Evolutionary conservation across 2,888 invertebrate species (phyloP), one percentile per base, ranked within the genome.

Genomic region (Macrophya alboannulata): DNA sequence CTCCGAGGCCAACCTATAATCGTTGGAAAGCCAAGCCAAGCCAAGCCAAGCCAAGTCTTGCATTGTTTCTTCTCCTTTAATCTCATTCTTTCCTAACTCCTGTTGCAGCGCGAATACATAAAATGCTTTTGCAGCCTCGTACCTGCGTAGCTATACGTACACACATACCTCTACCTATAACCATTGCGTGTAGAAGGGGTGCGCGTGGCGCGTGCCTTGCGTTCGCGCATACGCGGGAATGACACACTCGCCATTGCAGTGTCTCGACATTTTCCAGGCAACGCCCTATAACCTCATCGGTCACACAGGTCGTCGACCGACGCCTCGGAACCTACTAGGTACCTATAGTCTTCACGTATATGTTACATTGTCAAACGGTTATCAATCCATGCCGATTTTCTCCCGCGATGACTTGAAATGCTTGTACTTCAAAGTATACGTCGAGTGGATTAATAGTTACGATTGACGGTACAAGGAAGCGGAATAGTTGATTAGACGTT

Each of bases 241-340:
- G 81, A 81, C 81, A 81, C 81, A 51, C 81, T 81, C 81, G 71
- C 83, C 83, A 83, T 83, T 83, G 83, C 68, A 83, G 45, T 83
- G 31, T 83, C 48, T 83, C 68, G 62, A 83, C 83, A 68, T 68
- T 83, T 83, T 83, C n/a, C 68, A 83, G 68, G 51, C 48, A 65
- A 83, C 82, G 65, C 82, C 65, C 82, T 82, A 65, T 65, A 65
- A 82, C 82, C 79, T 55, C 45, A 82, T 82, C 65, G 55, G 82
- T 65, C 82, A 65, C 79, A 71, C 71, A 31, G 65, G 65, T 65
- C 65, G 65, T 65, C 65, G 82, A 82, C 82, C 79, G 82, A 65
- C 43, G 62, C 55, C 55, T 55, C 17, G 37, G 31, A 31, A 21
- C 55, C 79, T 31, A 79, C 71, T 12, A 40, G n/a, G 25, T 17